Percentiles rank a stretch among this genome's conserved stretches.
Conservation (phyloP, 2,113 vertebrate genomes). For the Numida meleagris region DNA sequence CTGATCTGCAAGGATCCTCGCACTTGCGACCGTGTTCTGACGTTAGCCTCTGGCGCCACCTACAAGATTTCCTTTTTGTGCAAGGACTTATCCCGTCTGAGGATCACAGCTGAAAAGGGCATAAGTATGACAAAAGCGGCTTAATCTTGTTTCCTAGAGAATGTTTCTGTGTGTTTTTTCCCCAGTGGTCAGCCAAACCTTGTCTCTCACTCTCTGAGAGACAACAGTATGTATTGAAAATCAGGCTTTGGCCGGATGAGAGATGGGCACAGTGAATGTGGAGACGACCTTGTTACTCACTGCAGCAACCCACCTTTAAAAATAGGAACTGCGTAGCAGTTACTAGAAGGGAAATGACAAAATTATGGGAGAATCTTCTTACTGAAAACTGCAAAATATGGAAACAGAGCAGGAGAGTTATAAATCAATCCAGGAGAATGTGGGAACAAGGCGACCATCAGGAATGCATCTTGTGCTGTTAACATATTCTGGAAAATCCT, state of each 20-base stretch:
- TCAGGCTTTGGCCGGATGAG: neutral
- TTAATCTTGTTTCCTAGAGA: neutral
- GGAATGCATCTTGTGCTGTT: neutral
- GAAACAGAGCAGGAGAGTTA: neutral
- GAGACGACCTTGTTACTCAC: neutral
- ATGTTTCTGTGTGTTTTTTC: neutral
- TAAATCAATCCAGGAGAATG: neutral
- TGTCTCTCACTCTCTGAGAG: neutral
- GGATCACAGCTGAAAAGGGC: slow-evolving; percentile 79
- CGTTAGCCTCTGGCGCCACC: slow-evolving; percentile 71
- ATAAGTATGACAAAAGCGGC: slow-evolving; percentile 77
- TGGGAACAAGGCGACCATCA: neutral
- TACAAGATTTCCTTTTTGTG: slow-evolving; percentile 88
- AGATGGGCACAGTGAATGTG: neutral
- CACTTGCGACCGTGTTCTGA: slow-evolving; percentile 74
- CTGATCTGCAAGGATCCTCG: slow-evolving; percentile 82
- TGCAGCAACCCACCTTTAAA: neutral
- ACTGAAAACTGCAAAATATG: neutral
- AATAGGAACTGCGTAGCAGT: rapidly evolving
- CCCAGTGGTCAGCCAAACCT: neutral
- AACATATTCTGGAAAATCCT: neutral
- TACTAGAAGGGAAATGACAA: neutral
- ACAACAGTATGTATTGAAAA: neutral
- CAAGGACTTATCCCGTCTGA: slow-evolving; percentile 79
- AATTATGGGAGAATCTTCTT: neutral